Conservation (phyloP, 2,797 vertebrate genomes). For the Xerus rutilus region DNA sequence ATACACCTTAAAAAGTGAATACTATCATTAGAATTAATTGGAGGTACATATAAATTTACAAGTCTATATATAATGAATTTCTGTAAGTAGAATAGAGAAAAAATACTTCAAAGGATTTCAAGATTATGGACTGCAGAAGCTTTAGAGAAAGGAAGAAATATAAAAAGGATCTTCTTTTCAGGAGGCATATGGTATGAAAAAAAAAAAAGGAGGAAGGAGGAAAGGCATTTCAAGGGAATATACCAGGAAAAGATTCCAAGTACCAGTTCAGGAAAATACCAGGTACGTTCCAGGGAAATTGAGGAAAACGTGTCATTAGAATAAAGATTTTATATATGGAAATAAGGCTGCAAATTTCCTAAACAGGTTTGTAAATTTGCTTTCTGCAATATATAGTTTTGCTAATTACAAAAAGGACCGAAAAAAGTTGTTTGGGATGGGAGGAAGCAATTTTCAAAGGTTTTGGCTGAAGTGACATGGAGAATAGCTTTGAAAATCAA, state of each 20-base stretch:
- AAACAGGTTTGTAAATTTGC: background rate
- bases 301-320: background rate
- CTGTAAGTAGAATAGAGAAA: background rate
- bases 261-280: background rate
- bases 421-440: constrained; percentile 13
- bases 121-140: background rate
- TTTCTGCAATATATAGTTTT: constrained; percentile 35
- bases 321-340: background rate
- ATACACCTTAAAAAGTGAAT: background rate
- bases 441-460: constrained; percentile 22
- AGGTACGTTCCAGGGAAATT: background rate
- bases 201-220: background rate
- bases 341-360: background rate
- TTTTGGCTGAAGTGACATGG: constrained; percentile 14
- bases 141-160: constrained; percentile 26
- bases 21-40: background rate
- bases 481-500: constrained; percentile 59
- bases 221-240: background rate
- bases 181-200: background rate
- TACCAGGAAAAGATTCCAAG: background rate
- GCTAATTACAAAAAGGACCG: background rate
- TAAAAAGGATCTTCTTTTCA: background rate
- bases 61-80: background rate
- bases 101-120: background rate
- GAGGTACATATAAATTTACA: background rate